phyloP scores from a whole-genome alignment of 1,140 invertebrate species.

The Drosophila carrolli region DNA sequence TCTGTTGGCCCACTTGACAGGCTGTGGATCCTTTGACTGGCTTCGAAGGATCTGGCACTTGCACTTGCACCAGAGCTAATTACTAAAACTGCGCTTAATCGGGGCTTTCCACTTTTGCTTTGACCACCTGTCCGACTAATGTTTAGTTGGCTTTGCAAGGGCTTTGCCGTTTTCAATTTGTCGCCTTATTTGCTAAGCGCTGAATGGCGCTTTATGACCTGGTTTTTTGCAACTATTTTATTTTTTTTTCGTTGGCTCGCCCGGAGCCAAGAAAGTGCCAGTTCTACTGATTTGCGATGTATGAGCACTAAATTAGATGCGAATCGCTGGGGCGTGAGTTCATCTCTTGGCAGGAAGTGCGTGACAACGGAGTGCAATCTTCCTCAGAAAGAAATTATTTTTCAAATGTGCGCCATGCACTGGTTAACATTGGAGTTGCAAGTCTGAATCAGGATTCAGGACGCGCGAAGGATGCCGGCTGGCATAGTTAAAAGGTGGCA shows the following conservation, averaged over 20 bases:
- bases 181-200: conserved; percentile 42
- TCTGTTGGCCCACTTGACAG: conserved; percentile 15
- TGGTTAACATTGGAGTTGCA: conserved; percentile 42
- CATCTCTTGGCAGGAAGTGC: conserved; percentile 31
- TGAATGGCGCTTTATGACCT: conserved; percentile 44
- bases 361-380: conserved; percentile 46
- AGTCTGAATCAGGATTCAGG: conserved; percentile 11
- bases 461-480: conserved; percentile 18
- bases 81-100: conserved; percentile 59
- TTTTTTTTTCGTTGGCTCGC: neutral
- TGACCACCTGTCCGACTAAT: conserved; percentile 21
- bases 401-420: conserved; percentile 40
- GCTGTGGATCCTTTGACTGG: conserved; percentile 16
- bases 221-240: conserved; percentile 12
- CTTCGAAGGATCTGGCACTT: conserved; percentile 12
- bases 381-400: conserved; percentile 52
- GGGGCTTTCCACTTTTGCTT: conserved; percentile 23
- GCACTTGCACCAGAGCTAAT: conserved; percentile 49
- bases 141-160: conserved; percentile 6
- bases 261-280: conserved; percentile 26
- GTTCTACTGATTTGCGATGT: conserved; percentile 44
- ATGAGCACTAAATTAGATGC: conserved; percentile 50
- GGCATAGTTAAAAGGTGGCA: conserved; percentile 29
- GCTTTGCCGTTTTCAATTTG: conserved; percentile 47
- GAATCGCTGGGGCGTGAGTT: conserved; percentile 38